Base-by-base conservation (phyloP, 2,888 invertebrate genomes). In the Priocnemis perturbator region DNA sequence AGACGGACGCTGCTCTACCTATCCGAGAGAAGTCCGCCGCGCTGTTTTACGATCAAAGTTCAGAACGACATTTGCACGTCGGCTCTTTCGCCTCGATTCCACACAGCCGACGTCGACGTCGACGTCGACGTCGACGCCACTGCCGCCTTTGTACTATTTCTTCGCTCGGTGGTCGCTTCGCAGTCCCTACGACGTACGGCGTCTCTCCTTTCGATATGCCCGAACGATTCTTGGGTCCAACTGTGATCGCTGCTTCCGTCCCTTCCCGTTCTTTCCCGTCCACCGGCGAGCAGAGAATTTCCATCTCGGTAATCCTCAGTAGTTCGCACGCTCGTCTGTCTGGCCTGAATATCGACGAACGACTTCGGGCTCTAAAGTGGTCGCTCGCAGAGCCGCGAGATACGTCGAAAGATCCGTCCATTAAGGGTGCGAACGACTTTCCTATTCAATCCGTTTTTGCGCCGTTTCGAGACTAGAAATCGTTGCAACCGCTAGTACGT, bases 41-140 rank as follows among this genome's bases (percentile, higher is more conserved):
- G 76, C 81, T 85, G 83, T 85, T 86, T 86, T 85, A 86, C 85
- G 86, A 87, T 84, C 84, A 82, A 87, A 87, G 84, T 87, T 87
- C 81, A 67, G 76, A 84, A 83, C 84, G 85, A 86, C 82, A 86
- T 84, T 87, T 84, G 83, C 86, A 85, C 84, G 81, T 82, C 76
- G 80, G 77, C 78, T 78, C 78, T 81, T 83, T 82, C 76, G 76
- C 71, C 67, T 70, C 55, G 69, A 69, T 73, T 21, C 58, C 67
- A 60, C 52, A 57, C 45, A 48, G 67, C 53, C 50, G 45, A 20
- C 60, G 52, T 47, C 53, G 60, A 20, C 60, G 48, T 65, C 68
- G 56, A n/a, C 44, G 48, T 47, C n/a, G n/a, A n/a, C 30, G 15
- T 23, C 26, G 53, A 15, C 19, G n/a, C 50, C 50, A n/a, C n/a